phyloP scores from a whole-genome alignment of 2,888 invertebrate species.

The Polyploca ridens region DNA sequence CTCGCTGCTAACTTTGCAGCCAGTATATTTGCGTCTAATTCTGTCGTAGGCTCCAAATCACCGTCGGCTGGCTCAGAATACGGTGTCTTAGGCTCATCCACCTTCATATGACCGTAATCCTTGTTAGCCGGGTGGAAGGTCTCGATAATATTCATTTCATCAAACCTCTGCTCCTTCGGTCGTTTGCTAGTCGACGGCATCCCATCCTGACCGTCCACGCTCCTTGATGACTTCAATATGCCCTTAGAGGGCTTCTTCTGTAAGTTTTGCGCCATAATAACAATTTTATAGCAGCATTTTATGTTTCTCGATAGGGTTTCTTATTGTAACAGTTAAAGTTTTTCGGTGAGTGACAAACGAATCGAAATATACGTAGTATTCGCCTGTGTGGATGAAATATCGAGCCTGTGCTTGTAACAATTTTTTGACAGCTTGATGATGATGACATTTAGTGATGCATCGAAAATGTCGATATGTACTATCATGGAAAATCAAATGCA shows the following conservation, averaged over 20 bases:
- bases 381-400: no score
- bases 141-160: constrained; percentile 99
- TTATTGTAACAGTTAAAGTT: not conserved
- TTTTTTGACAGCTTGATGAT: no score
- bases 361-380: not conserved
- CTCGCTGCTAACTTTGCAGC: constrained; percentile 88
- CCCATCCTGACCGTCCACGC: constrained; percentile 90
- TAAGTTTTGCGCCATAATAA: constrained; percentile 89
- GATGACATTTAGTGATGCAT: no score
- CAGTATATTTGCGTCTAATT: constrained; percentile 88
- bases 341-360: constrained; percentile 30
- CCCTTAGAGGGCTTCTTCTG: constrained; percentile 94
- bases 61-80: constrained; percentile 86
- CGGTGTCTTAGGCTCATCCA: constrained; percentile 98
- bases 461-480: no score
- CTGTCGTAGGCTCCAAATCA: constrained; percentile 84
- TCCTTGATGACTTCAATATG: constrained; percentile 96
- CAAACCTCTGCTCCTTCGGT: constrained; percentile 92
- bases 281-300: constrained; percentile 53
- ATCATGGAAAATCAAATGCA: no score
- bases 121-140: constrained; percentile 99
- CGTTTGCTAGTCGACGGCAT: constrained; percentile 75
- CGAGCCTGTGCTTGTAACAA: no score
- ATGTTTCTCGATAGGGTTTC: constrained; percentile 18
- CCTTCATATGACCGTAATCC: constrained; percentile 99